Evolutionary conservation across 2,113 vertebrate genomes (phyloP).

Genomic region (Formicarius rufipectus): DNA sequence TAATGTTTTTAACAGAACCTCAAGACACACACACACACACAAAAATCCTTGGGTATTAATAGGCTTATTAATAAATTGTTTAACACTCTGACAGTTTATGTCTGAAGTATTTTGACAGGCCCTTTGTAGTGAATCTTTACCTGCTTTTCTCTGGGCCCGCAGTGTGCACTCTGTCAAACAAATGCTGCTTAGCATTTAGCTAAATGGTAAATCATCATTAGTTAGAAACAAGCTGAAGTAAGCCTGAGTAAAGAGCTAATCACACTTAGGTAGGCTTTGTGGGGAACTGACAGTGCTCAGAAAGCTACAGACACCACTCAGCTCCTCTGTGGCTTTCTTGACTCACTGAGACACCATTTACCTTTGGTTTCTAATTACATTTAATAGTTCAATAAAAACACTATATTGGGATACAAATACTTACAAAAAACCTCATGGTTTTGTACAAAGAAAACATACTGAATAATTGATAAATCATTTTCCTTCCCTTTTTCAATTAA

Average conservation of each 20-base stretch:
- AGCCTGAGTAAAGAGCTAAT: conserved; percentile 35
- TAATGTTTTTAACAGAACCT: conserved; percentile 59
- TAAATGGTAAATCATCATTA: conserved; percentile 56
- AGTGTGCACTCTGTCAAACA: conserved; percentile 19
- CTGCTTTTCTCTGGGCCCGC: not conserved
- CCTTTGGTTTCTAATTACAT: conserved; percentile 48
- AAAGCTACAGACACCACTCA: not conserved
- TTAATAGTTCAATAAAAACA: conserved; percentile 50
- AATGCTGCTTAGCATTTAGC: conserved; percentile 33
- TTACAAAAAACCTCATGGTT: conserved; percentile 28
- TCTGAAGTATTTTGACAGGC: conserved; percentile 50
- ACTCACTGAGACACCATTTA: conserved; percentile 17
- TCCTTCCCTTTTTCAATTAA: conserved; percentile 19
- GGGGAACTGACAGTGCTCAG: conserved; percentile 6
- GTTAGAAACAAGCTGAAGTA: conserved; percentile 36
- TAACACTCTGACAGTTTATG: conserved; percentile 10
- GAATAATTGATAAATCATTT: conserved; percentile 62
- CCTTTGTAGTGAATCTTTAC: conserved; percentile 32
- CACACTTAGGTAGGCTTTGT: conserved; percentile 3
- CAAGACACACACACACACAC: not conserved
- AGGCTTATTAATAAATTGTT: conserved; percentile 63
- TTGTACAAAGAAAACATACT: conserved; percentile 46
- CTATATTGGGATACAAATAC: not conserved
- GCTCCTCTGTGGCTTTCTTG: not conserved
- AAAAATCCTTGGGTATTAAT: conserved; percentile 43